phyloP scores from a whole-genome alignment of 2,797 vertebrate species.

The Sparus aurata region DNA sequence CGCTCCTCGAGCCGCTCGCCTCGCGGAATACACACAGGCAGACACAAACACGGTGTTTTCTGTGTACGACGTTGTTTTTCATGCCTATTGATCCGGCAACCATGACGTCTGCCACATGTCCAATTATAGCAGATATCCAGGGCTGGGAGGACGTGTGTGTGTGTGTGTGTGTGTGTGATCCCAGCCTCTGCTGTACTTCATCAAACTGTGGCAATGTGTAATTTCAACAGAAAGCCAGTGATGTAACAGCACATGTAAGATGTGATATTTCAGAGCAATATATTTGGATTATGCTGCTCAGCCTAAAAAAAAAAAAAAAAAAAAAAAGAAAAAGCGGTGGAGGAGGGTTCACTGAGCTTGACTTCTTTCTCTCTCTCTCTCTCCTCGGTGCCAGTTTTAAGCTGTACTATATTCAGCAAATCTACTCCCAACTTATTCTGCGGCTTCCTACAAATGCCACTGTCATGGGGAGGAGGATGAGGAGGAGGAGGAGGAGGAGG shows the following conservation, averaged over 20 bases:
- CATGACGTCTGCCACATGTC: constrained; percentile 13
- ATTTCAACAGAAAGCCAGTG: constrained; percentile 53
- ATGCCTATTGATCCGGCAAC: constrained; percentile 12
- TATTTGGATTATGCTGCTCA: constrained; percentile 68
- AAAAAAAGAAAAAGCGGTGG: constrained; percentile 50
- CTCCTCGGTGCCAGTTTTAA: constrained; percentile 65
- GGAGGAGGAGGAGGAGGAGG: constrained; percentile 12
- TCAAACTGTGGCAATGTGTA: constrained; percentile 37
- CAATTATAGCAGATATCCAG: constrained; percentile 1
- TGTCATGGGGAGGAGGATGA: constrained; percentile 46
- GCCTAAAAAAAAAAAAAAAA: constrained; percentile 35
- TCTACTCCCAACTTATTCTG: constrained; percentile 77
- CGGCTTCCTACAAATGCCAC: constrained; percentile 68
- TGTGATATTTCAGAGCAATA: constrained; percentile 68
- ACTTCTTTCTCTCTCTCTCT: constrained; percentile 62
- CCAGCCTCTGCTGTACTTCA: constrained; percentile 37
- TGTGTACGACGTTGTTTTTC: constrained; percentile 6
- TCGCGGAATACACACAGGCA: constrained; percentile 2
- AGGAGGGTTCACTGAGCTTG: constrained; percentile 65
- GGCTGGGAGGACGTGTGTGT: neutral
- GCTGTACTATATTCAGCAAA: constrained; percentile 77
- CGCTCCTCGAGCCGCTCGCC: neutral
- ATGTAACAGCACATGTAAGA: constrained; percentile 66
- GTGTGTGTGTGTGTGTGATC: neutral
- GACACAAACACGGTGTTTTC: constrained; percentile 4